Evolutionary conservation across 2,888 invertebrate genomes (phyloP), one percentile per base, ranked within the genome.

Genomic region (Tetropium fuscum): DNA sequence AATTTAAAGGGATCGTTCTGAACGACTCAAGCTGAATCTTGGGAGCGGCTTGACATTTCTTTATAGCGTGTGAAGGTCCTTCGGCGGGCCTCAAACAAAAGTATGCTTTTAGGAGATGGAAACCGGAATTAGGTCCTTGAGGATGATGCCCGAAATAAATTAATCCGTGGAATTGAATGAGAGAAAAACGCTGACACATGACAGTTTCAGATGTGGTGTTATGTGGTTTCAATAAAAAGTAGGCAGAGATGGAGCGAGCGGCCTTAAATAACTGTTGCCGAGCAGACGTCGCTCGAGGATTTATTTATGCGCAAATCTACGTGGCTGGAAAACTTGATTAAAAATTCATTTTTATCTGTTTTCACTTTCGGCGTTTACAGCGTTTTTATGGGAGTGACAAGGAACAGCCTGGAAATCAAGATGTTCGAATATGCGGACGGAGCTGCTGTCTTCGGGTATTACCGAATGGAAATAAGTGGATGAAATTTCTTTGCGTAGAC

Each of bases 151-250:
- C 19, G 53, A 58, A 53, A 58, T 58, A 53, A 53, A 60, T 60
- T 49, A 60, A 57, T 49, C 53, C 53, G 56, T 34, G 22, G 55
- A 53, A 56, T 53, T 57, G 57, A 53, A 57, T 15, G 36, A 10
- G 18, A 55, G 59, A 58, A 56, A 60, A 61, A 47, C 58, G 61
- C 61, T 61, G 61, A 61, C 61, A 58, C 61, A 53, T 58, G 61
- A 53, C 58, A 53, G 38, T 57, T 60, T 55, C 41, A 32, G 45
- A 48, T 48, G 34, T 20, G 10, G 47, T 11, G 32, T 47, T 47
- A 47, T 47, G 47, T 13, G 47, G 32, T 47, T 32, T 32, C 47
- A 47, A 47, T 47, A 47, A 47, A 32, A 32, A 32, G 32, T 32
- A 32, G 47, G 16, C 30, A 22, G 13, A 32, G 47, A 32, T 16